Evolutionary conservation across 2,113 vertebrate species (phyloP).

Genomic region (Hippocampus comes): DNA sequence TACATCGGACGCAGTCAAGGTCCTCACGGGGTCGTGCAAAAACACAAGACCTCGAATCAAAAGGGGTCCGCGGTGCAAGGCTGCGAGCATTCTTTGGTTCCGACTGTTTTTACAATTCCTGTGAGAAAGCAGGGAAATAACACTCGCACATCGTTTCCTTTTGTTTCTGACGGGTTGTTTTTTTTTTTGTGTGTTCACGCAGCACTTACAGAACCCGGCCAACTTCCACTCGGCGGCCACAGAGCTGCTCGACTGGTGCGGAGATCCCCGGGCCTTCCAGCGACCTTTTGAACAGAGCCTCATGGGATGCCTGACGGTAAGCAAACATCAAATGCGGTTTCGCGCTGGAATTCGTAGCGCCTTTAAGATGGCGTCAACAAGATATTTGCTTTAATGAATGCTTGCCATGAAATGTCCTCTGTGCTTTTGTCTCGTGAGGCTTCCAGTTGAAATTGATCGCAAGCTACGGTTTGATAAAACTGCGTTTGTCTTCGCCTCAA

Average conservation of each 20-base stretch:
- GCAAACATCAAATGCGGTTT: constrained; percentile 64
- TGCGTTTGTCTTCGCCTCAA: not conserved
- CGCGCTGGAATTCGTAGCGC: constrained; percentile 45
- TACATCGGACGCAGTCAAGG: constrained; percentile 59
- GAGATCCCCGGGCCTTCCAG: constrained; percentile 97
- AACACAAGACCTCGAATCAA: constrained; percentile 62
- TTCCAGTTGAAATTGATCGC: not conserved
- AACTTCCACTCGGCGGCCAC: constrained; percentile 99
- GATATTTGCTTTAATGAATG: constrained; percentile 34
- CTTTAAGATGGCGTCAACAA: constrained; percentile 47
- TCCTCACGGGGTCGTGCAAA: constrained; percentile 65
- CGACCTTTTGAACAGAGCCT: constrained; percentile 98
- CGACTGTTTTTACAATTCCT: constrained; percentile 45
- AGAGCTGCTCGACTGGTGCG: constrained; percentile 98
- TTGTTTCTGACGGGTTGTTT: constrained; percentile 46
- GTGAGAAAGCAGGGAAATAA: constrained; percentile 16
- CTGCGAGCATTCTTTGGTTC: constrained; percentile 40
- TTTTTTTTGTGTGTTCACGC: constrained; percentile 40
- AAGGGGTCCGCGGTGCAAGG: constrained; percentile 32
- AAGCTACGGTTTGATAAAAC: not conserved
- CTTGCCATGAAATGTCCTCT: constrained; percentile 21
- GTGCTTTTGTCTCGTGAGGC: constrained; percentile 2
- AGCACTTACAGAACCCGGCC: constrained; percentile 99
- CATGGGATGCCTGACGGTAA: constrained; percentile 99
- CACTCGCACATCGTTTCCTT: constrained; percentile 34